Conservation (phyloP, 2,113 vertebrate genomes). For the Plecturocebus donacophilus region DNA sequence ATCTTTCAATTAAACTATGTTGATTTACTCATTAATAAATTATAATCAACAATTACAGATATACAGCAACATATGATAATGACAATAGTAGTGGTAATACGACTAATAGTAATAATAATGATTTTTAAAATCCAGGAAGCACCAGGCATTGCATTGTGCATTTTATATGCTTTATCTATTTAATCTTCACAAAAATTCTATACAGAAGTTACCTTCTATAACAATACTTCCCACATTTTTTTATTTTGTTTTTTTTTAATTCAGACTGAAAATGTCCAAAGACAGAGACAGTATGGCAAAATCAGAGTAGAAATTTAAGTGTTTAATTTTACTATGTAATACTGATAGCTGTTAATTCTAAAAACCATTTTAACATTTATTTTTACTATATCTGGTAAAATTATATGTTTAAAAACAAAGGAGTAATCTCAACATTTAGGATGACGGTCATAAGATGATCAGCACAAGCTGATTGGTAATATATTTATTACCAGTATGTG, state of each 20-base stretch:
- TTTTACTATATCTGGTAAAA: neutral
- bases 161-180: neutral
- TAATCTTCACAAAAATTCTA: neutral
- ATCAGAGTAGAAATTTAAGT: neutral
- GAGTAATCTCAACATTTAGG: neutral
- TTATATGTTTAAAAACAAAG: neutral
- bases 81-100: neutral
- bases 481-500: neutral
- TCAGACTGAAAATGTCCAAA: neutral
- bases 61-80: neutral
- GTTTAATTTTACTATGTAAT: neutral
- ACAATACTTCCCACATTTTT: neutral
- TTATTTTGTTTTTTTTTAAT: neutral
- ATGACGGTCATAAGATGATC: neutral
- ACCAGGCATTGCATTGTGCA: neutral
- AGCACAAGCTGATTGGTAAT: no score
- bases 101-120: neutral
- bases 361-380: neutral
- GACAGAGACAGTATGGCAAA: neutral
- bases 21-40: neutral
- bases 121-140: neutral
- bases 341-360: neutral
- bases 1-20: neutral
- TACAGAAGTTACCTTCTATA: neutral
- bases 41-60: neutral